Evolutionary conservation across 2,797 vertebrate genomes (phyloP).

Genomic region (Percopsis omiscomaycus): DNA sequence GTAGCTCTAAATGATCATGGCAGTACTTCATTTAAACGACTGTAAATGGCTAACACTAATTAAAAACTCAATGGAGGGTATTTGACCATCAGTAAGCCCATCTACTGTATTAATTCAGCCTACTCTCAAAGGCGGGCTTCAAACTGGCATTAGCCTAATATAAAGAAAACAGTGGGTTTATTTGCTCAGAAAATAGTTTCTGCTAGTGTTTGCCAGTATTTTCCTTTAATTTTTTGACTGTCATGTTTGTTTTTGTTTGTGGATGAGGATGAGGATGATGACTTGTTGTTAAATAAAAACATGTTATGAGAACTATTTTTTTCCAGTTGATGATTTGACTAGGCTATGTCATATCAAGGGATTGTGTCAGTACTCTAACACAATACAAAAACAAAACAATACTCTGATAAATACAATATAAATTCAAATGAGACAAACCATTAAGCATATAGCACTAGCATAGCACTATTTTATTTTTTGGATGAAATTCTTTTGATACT

Average conservation of each 20-base stretch:
- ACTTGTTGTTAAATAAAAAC: not conserved
- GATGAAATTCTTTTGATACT: not conserved
- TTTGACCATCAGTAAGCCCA: constrained; percentile 19
- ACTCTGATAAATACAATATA: not conserved
- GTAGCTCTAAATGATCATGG: constrained; percentile 1
- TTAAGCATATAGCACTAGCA: too few relatives aligned
- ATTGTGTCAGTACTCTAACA: too few relatives aligned
- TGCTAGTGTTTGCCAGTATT: not conserved
- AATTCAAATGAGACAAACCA: too few relatives aligned
- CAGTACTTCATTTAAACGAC: constrained; percentile 21
- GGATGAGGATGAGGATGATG: not conserved
- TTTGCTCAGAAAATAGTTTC: not conserved
- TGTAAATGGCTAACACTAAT: constrained; percentile 26
- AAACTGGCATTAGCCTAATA: not conserved
- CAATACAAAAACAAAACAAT: not conserved
- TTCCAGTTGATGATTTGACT: not conserved
- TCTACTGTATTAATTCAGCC: constrained; percentile 13
- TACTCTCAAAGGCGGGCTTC: constrained; percentile 20
- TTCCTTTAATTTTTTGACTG: not conserved
- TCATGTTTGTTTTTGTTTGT: not conserved
- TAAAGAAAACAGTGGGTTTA: constrained; percentile 7
- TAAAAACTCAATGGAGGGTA: constrained; percentile 17
- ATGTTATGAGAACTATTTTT: too few relatives aligned
- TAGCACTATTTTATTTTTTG: not conserved
- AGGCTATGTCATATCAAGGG: too few relatives aligned